Evolutionary conservation across 2,797 vertebrate species (phyloP).

Genomic region (Enteromius thamalakanensis): DNA sequence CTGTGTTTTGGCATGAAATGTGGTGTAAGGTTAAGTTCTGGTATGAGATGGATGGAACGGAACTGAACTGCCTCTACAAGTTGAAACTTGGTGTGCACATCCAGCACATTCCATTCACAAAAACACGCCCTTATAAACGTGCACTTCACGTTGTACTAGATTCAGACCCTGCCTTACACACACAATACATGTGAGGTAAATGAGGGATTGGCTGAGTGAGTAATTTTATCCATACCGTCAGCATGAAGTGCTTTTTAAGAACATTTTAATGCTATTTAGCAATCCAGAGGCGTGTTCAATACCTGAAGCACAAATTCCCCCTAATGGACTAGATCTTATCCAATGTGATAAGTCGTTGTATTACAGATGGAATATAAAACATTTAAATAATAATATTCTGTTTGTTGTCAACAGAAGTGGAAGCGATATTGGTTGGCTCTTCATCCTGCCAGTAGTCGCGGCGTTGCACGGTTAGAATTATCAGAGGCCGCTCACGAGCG

Average conservation of each 20-base stretch:
- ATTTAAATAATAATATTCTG: background rate
- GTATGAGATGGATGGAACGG: conserved; percentile 31
- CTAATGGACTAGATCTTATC: background rate
- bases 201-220: conserved; percentile 14
- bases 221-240: background rate
- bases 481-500: conserved; percentile 72
- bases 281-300: background rate
- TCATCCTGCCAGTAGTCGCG: conserved; percentile 80
- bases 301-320: background rate
- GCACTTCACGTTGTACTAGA: background rate
- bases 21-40: conserved; percentile 25
- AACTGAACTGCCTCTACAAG: conserved; percentile 48
- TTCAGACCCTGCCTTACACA: conserved; percentile 20
- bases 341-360: background rate
- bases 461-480: conserved; percentile 88
- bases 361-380: background rate
- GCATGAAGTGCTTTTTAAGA: background rate
- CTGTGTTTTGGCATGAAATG: background rate
- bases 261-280: background rate
- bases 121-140: background rate
- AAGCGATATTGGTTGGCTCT: conserved; percentile 87
- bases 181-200: conserved; percentile 27
- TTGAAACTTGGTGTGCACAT: conserved; percentile 44
- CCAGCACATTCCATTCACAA: conserved; percentile 30
- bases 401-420: conserved; percentile 81